Evolutionary conservation across 2,888 invertebrate genomes (phyloP), one percentile per base, ranked within the genome.

Genomic region (Drosophila buzzatii): DNA sequence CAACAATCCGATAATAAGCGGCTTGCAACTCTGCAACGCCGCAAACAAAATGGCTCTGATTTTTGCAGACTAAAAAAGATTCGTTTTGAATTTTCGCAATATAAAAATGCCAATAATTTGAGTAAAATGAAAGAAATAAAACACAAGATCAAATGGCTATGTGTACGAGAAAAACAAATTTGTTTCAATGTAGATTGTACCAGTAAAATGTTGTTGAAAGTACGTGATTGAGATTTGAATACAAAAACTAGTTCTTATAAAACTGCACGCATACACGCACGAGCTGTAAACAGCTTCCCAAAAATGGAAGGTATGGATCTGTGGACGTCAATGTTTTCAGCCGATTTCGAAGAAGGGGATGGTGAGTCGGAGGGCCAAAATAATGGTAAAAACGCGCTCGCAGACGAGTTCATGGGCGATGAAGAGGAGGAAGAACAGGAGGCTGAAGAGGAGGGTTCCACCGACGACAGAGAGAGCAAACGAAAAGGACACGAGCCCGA

Each of bases 301-400:
- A 74, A 82, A 65, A 91, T 91, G 90, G 91, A 91, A 55, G 82
- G 86, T 53, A 82, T 91, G 75, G 92, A 91, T 53, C 82, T 91
- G 20, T 91, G 91, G 91, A 91, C 89, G 66, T 89, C 87, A 23
- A 91, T 91, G 91, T 91, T 91, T 73, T 90, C 88, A 37, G 72
- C 82, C 6, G 91, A 91, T 35, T 89, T 87, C 59, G 85, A 88
- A n/a, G 83, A 79, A 33, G 78, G 75, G 0, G 81, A 80, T 59
- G 76, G 53, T 10, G 66, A 47, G 31, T 33, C 20, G 16, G 70
- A 64, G 18, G 63, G 20, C 47, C 58, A 58, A 9, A 70, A 61
- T 49, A 60, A 74, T 58, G 61, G 45, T 14, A 60, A 39, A 5
- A 78, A 44, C 5, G 49, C 56, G 12, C 59, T 56, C 2, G 65